A percentile compares a stretch with the other conserved stretches of the same genome.
These are phyloP conservation scores for Drosophila parabipectinata DNA, from an alignment of 1,140 invertebrate species.

Conservation along the genomic window DNA sequence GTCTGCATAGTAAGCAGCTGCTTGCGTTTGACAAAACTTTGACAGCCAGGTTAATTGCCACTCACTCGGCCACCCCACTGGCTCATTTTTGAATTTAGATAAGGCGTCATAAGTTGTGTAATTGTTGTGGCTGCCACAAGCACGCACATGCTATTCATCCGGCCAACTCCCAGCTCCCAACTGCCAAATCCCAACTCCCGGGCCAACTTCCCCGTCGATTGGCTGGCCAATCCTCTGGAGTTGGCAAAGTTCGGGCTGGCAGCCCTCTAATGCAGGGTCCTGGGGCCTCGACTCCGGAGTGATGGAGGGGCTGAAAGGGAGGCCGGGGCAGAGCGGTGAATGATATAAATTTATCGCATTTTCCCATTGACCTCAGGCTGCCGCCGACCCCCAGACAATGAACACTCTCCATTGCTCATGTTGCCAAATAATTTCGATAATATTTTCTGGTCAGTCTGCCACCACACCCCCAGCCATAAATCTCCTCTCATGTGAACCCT, in stretches of 20 bases:
- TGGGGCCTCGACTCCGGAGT: not conserved
- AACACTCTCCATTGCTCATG: conserved; percentile 50
- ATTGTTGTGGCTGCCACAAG: conserved; percentile 54
- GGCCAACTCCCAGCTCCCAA: not conserved
- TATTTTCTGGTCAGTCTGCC: conserved; percentile 46
- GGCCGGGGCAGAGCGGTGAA: not conserved
- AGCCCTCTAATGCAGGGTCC: conserved; percentile 44
- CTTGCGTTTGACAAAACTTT: conserved; percentile 54
- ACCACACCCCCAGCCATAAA: conserved; percentile 22
- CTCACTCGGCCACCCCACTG: conserved; percentile 2
- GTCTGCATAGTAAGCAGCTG: conserved; percentile 59
- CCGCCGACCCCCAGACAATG: conserved; percentile 36
- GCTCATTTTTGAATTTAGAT: conserved; percentile 63
- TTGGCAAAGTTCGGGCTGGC: conserved; percentile 25
- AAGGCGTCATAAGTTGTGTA: conserved; percentile 64
- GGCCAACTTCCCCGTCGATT: conserved; percentile 9
- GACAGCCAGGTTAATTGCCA: conserved; percentile 58
- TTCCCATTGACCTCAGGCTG: conserved; percentile 47
- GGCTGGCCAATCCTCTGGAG: conserved; percentile 17
- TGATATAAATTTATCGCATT: conserved; percentile 63
- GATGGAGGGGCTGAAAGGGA: conserved; percentile 11
- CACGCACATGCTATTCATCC: conserved; percentile 37
- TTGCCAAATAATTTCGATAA: conserved; percentile 58
- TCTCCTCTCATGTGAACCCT: conserved; percentile 23
- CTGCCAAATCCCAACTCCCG: not conserved